Evolutionary conservation across 2,888 invertebrate genomes (phyloP).

Genomic region (Rhagium mordax): DNA sequence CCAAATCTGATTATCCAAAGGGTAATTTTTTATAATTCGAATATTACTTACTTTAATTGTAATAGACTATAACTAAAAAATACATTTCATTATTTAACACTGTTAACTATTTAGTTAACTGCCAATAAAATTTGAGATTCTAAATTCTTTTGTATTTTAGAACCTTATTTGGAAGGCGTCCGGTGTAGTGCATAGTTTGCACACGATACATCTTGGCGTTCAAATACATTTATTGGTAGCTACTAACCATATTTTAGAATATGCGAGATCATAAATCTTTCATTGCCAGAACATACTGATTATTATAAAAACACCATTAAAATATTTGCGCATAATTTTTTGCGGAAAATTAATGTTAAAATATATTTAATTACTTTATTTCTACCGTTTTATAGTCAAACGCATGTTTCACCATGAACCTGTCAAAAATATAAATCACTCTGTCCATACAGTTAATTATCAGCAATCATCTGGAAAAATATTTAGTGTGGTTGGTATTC

Average conservation of each 20-base stretch:
- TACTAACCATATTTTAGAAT: neutral
- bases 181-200: too few species aligned
- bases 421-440: constrained; percentile 22
- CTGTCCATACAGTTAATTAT: constrained; percentile 5
- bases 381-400: neutral
- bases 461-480: constrained; percentile 22
- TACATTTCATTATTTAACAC: too few species aligned
- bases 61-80: too few species aligned
- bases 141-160: too few species aligned
- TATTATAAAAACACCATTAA: neutral
- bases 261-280: neutral
- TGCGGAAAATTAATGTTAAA: neutral
- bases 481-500: constrained; percentile 6
- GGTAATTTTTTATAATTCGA: too few species aligned
- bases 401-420: neutral
- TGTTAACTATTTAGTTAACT: too few species aligned
- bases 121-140: too few species aligned
- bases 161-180: too few species aligned
- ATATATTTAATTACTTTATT: neutral
- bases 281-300: neutral
- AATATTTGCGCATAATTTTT: neutral
- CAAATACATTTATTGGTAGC: neutral
- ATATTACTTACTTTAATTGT: too few species aligned
- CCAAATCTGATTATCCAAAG: too few species aligned
- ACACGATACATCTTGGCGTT: too few species aligned